These are phyloP conservation scores for Drosophila parvula DNA, from an alignment of 1,140 invertebrate species.

Conservation along the genomic window DNA sequence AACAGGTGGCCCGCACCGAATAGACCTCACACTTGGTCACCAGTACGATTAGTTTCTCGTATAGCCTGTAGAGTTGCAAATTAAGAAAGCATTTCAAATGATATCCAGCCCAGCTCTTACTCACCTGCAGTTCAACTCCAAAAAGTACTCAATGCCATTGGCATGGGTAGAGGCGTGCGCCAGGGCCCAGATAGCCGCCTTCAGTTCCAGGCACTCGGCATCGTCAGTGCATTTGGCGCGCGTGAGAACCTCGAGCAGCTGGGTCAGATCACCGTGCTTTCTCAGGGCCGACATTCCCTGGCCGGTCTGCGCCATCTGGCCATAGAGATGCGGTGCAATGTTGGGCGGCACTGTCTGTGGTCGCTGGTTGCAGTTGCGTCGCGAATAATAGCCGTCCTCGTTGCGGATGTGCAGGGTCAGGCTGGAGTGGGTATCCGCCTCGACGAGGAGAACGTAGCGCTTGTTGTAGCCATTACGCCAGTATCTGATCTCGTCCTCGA, in stretches of 20 bases:
- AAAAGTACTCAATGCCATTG: constrained; percentile 90
- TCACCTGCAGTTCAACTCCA: constrained; percentile 84
- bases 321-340: constrained; percentile 94
- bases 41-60: constrained; percentile 85
- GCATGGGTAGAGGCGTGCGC: constrained; percentile 92
- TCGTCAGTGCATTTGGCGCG: constrained; percentile 86
- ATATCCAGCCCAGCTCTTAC: neutral
- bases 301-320: constrained; percentile 92
- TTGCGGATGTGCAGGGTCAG: constrained; percentile 92
- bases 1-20: constrained; percentile 94
- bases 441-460: constrained; percentile 94
- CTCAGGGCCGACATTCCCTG: constrained; percentile 89
- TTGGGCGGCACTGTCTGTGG: constrained; percentile 83
- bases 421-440: constrained; percentile 93
- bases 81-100: neutral
- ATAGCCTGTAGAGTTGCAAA: constrained; percentile 49
- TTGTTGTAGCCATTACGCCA: constrained; percentile 91
- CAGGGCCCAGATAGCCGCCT: constrained; percentile 95
- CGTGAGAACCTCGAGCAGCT: constrained; percentile 84
- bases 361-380: constrained; percentile 85
- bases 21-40: constrained; percentile 92
- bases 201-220: constrained; percentile 89
- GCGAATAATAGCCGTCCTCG: constrained; percentile 91
- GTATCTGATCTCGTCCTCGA: constrained; percentile 89
- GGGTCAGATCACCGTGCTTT: constrained; percentile 84